phyloP scores from a whole-genome alignment of 2,888 invertebrate genomes.

The Sesia apiformis region DNA sequence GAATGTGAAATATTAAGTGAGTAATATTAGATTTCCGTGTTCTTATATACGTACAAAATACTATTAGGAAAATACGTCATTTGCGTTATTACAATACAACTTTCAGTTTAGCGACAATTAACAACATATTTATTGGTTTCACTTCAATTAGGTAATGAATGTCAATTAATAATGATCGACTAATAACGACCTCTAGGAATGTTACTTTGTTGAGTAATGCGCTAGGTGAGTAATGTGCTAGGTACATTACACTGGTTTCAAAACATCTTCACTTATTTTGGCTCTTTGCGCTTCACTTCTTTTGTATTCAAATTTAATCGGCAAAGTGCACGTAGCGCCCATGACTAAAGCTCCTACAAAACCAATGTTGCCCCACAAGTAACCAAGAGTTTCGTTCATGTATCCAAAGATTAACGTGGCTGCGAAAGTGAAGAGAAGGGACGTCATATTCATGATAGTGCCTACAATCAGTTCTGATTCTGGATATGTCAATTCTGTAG shows the following conservation, averaged over 20 bases:
- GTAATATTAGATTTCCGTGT: no score
- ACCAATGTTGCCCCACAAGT: slow-evolving; percentile 34
- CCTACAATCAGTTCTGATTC: slow-evolving; percentile 81
- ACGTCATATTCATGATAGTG: slow-evolving; percentile 64
- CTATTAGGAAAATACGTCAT: no score
- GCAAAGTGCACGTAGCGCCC: slow-evolving; percentile 19
- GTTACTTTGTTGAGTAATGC: neutral
- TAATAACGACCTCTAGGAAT: neutral
- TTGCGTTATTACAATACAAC: no score
- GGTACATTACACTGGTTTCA: neutral
- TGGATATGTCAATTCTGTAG: slow-evolving; percentile 83
- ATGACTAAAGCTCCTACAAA: slow-evolving; percentile 22
- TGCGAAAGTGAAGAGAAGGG: slow-evolving; percentile 24
- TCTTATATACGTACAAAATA: no score
- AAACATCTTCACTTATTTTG: slow-evolving; percentile 1
- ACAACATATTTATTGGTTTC: no score
- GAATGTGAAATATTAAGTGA: no score
- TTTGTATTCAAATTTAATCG: slow-evolving; percentile 12
- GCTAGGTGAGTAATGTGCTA: no score
- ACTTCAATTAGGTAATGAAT: no score
- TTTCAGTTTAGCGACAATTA: no score
- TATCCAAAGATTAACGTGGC: slow-evolving; percentile 30
- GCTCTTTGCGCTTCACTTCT: slow-evolving; percentile 10
- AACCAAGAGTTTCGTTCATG: slow-evolving; percentile 29
- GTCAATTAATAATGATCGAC: no score